Conservation (phyloP, 2,888 invertebrate species). For the Oscheius sp. region DNA sequence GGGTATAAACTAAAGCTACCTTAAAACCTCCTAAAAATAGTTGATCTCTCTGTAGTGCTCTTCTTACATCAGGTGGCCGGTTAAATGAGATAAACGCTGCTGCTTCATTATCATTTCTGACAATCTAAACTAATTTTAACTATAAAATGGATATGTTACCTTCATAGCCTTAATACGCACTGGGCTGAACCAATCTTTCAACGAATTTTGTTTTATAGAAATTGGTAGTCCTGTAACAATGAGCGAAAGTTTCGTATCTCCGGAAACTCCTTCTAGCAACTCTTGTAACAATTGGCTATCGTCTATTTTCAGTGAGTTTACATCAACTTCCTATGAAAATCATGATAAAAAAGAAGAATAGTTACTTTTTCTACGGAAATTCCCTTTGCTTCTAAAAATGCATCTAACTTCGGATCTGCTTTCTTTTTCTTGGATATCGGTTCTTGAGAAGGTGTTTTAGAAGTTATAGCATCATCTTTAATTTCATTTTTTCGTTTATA, state of each 20-base stretch:
- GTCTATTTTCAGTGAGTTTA: not conserved
- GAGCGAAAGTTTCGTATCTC: conserved; percentile 59
- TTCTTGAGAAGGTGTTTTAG: conserved; percentile 10
- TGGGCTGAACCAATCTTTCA: conserved; percentile 68
- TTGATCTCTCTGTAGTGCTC: conserved; percentile 54
- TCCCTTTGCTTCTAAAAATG: conserved; percentile 88
- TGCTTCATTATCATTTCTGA: conserved; percentile 41
- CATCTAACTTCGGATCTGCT: conserved; percentile 82
- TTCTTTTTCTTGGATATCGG: conserved; percentile 40
- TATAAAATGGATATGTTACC: not conserved
- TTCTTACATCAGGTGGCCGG: conserved; percentile 57
- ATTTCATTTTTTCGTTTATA: conserved; percentile 36
- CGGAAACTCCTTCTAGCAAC: conserved; percentile 54
- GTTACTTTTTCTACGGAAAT: conserved; percentile 71
- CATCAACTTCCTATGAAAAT: not conserved
- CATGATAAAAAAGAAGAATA: conserved; percentile 17
- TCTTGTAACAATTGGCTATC: conserved; percentile 37
- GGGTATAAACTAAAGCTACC: conserved; percentile 33
- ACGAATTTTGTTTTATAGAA: conserved; percentile 57
- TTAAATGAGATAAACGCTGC: conserved; percentile 61
- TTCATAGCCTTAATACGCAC: conserved; percentile 61
- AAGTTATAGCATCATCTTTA: not conserved
- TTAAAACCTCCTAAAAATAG: conserved; percentile 66
- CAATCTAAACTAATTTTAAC: conserved; percentile 30
- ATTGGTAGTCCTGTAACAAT: conserved; percentile 61